Base-by-base conservation (phyloP, 2,797 vertebrate genomes). In the Yasuhikotakia modesta region DNA sequence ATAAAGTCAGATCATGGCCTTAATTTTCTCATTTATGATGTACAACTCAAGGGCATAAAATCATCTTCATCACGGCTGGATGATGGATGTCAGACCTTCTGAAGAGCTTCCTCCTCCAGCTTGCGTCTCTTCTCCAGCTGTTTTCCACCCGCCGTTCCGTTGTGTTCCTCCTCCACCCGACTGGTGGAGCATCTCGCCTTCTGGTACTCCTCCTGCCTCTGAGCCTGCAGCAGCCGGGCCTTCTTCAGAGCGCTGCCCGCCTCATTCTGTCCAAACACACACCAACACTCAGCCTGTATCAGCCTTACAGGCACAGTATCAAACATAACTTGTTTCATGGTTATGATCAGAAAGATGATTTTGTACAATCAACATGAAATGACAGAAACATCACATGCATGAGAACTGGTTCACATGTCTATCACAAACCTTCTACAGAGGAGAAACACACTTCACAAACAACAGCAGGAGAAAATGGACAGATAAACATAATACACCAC, bases 141-240 rank as follows among this genome's bases (percentile, higher is more conserved):
- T 78, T 96, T 98, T 82, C 92, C 93, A 75, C 88, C 93, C 8
- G 87, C 92, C 21, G 43, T 22, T 7, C 84, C 88, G 0, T 91
- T 83, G 82, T 94, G 94, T 12, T 99, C 97, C 81, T 98, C 97
- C 88, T 97, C 97, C 22, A 94, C 93, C 67, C 96, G 95, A 81
- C 92, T 93, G 85, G 96, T 95, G 70, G 92, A 95, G 63, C 92
- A 94, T 82, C 94, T 96, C 72, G 97, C 97, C 75, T 96, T 98
- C 82, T 99, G 96, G 21, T 98, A 94, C 73, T 99, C 97, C 81
- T 98, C 97, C 79, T 96, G 95, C 85, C 96, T 94, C 88, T 99
- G 97, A 0, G 89, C 88, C 84, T 95, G 94, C 61, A 98, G 89
- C 83, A 94, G 82, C 81, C 94, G 95, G 0, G 96, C 96, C 90